Evolutionary conservation across 2,888 invertebrate genomes (phyloP).

Genomic region (Tribolium freemani): DNA sequence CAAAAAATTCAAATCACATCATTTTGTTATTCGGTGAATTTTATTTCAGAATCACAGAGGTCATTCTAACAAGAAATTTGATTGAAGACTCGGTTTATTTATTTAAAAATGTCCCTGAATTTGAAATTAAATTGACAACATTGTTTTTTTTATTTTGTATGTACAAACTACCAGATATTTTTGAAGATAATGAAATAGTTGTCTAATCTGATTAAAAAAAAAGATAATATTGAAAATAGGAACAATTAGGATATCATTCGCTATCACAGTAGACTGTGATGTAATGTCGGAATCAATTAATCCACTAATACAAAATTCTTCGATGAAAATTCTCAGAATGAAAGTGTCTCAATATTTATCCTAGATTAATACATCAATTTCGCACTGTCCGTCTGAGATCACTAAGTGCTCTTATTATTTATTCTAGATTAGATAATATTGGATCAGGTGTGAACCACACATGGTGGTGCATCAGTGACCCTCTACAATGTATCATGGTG

Average conservation of each 20-base stretch:
- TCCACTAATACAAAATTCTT: neutral
- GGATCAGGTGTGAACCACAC: constrained; percentile 2
- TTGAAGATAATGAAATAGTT: neutral
- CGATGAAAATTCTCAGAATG: neutral
- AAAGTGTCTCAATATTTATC: neutral
- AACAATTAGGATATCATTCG: neutral
- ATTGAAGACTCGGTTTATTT: too few relatives aligned
- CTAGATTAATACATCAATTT: neutral
- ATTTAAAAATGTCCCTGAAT: too few relatives aligned
- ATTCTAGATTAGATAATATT: constrained; percentile 61
- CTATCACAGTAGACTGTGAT: neutral
- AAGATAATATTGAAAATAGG: neutral
- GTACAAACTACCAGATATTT: neutral
- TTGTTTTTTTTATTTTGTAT: neutral
- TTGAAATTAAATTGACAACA: too few relatives aligned
- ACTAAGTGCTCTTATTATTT: constrained; percentile 62
- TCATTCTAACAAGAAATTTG: too few relatives aligned
- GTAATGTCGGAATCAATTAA: neutral
- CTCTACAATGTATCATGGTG: constrained; percentile 70
- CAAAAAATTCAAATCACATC: too few relatives aligned
- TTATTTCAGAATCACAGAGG: too few relatives aligned
- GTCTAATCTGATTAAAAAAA: neutral
- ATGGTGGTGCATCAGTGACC: constrained; percentile 2
- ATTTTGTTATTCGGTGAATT: too few relatives aligned
- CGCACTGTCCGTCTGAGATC: neutral